Base-by-base conservation (phyloP, 92 coral and sea anemone species). In the Scolanthus callimorphus region DNA sequence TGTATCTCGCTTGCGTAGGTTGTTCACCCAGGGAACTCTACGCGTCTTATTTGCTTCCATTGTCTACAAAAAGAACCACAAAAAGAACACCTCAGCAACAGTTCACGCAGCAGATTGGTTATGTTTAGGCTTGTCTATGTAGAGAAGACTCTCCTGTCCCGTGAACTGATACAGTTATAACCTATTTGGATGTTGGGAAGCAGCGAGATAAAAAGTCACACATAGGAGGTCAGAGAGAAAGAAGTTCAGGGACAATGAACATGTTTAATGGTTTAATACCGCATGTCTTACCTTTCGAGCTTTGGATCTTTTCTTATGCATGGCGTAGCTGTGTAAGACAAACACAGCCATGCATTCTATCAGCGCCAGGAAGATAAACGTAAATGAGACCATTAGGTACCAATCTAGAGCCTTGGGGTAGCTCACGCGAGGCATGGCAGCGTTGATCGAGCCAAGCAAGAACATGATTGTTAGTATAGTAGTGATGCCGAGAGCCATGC, bases 401-500 rank as follows among this genome's bases (percentile, higher is more conserved):
- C 87, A 71, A 49, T 80, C 88, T 53, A 85, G 58, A 1, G 88
- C 94, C 57, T 85, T 85, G 4, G 86, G 80, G 57, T 85, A 85
- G 59, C 94, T 85, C 59, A 85, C 86, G 23, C 78, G 68, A 0
- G 94, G 94, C 64, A 85, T 39, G 1, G 77, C 58, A 1, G 77
- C 67, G 25, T 85, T 86, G 13, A 83, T 63, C 10, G 86, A 86
- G 24, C 90, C 90, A 20, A 90, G 83, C 0, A 90, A 81, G 64
- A 90, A 86, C 71, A 90, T 84, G 20, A 82, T 82, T 31, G 95
- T 90, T 19, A 90, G 68, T 3, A 90, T 88, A 0, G 88, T 86
- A n/a, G 95, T 82, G 46, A 90, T 81, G 23, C 94, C 95, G n/a
- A 90, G 52, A 19, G 95, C 88, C 86, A 90, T 59, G 59, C 97